phyloP scores from a whole-genome alignment of 2,113 vertebrate species.

The Tyrannus savana region DNA sequence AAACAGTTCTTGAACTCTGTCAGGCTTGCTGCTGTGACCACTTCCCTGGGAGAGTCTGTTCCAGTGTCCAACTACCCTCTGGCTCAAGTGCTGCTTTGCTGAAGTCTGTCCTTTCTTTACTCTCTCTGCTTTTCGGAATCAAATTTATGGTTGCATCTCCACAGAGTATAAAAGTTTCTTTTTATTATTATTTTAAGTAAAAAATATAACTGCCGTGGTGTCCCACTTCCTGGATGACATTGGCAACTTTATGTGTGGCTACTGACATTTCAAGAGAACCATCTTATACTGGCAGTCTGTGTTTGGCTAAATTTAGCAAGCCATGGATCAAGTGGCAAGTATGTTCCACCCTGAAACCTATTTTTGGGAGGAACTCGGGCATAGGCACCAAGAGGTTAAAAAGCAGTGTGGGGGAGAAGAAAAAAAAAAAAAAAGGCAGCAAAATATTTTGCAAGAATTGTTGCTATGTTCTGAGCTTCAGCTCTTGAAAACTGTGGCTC shows the following conservation, averaged over 20 bases:
- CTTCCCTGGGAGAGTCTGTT: not conserved
- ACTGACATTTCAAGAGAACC: slow-evolving; percentile 53
- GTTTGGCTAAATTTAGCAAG: slow-evolving; percentile 62
- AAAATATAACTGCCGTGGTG: slow-evolving; percentile 21
- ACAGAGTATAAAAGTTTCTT: slow-evolving; percentile 18
- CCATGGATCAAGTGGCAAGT: slow-evolving; percentile 60
- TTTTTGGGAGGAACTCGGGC: slow-evolving; percentile 13
- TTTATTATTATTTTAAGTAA: slow-evolving; percentile 65
- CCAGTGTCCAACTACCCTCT: not conserved
- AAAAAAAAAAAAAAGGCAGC: not conserved
- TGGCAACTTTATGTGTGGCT: slow-evolving; percentile 47
- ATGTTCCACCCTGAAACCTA: slow-evolving; percentile 57
- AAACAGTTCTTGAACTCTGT: not conserved
- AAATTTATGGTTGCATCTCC: slow-evolving; percentile 47
- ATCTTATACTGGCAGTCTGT: slow-evolving; percentile 32
- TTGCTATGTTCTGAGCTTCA: slow-evolving; percentile 61
- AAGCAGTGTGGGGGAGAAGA: not conserved
- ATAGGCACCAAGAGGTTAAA: slow-evolving; percentile 62
- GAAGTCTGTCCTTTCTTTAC: not conserved
- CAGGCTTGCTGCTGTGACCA: not conserved
- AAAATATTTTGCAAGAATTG: slow-evolving; percentile 67
- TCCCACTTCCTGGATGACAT: slow-evolving; percentile 65
- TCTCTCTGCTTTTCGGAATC: not conserved
- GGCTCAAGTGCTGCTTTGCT: not conserved
- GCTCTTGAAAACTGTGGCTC: slow-evolving; percentile 32